Conservation (phyloP, 2,888 invertebrate genomes). For the Ferrisia virgata region DNA sequence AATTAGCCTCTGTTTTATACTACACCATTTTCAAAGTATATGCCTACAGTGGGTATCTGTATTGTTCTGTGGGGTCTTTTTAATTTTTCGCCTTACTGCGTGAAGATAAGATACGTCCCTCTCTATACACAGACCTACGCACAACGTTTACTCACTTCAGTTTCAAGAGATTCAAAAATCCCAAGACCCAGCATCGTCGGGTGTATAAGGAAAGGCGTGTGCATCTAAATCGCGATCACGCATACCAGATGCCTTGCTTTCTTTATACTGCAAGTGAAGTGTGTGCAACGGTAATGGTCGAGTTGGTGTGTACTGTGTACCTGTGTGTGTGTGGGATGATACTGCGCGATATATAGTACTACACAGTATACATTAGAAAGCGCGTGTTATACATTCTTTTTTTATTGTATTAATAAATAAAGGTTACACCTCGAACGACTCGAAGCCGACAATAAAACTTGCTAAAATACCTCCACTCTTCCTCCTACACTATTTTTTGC, state of each 20-base stretch:
- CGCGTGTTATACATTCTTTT: background rate
- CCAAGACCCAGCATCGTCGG: too few species aligned
- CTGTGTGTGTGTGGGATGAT: background rate
- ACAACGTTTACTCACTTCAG: too few species aligned
- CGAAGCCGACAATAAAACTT: background rate
- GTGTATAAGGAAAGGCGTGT: background rate
- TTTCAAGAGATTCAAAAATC: too few species aligned
- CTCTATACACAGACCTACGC: too few species aligned
- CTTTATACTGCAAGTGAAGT: background rate
- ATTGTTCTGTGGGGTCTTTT: too few species aligned
- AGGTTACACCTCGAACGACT: background rate
- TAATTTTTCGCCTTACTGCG: background rate
- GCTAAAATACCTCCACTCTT: background rate
- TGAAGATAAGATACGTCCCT: too few species aligned
- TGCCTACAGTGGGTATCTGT: too few species aligned
- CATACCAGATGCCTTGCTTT: background rate
- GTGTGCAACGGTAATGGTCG: background rate
- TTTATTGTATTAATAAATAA: background rate
- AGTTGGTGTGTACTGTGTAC: too few species aligned
- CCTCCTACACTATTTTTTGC: too few species aligned
- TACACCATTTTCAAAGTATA: too few species aligned
- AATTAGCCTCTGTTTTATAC: background rate
- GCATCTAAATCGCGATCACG: background rate
- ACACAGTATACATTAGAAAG: background rate
- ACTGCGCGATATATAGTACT: too few species aligned